A percentile compares a stretch with the other conserved stretches of the same genome.
Evolutionary conservation across 2,888 invertebrate genomes (phyloP).

Genomic region (Clunio marinus): DNA sequence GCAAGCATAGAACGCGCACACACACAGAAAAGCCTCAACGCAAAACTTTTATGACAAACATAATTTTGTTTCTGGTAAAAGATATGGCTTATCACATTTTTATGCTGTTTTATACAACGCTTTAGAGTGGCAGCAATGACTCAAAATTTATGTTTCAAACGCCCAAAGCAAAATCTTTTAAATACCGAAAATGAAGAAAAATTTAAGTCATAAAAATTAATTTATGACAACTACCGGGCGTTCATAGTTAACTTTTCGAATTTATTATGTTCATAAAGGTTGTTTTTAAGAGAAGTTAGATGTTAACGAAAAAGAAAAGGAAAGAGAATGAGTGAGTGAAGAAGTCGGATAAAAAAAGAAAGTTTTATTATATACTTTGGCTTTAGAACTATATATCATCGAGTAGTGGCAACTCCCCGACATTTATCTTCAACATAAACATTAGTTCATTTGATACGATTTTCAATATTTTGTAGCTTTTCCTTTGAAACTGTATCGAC

Average conservation of each 20-base stretch:
- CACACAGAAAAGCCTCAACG: background rate
- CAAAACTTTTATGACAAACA: background rate
- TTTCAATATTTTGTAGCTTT: background rate
- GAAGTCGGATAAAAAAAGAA: background rate
- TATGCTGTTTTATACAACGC: too few relatives aligned
- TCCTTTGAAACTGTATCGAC: background rate
- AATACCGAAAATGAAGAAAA: background rate
- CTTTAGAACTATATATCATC: conserved; percentile 18
- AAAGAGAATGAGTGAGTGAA: too few relatives aligned
- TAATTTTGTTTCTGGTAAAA: background rate
- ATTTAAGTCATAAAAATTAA: conserved; percentile 20
- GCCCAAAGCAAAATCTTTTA: conserved; percentile 12
- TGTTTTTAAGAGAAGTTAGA: too few relatives aligned
- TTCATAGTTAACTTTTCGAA: conserved; percentile 12
- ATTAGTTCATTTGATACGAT: background rate
- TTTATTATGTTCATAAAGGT: conserved; percentile 18
- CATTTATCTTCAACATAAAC: background rate
- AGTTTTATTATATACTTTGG: conserved; percentile 17
- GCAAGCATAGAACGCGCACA: background rate
- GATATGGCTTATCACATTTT: background rate
- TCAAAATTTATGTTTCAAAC: conserved; percentile 13
- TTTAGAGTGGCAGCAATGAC: conserved; percentile 1
- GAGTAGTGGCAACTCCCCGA: background rate
- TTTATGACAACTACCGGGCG: conserved; percentile 25
- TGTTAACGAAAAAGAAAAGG: too few relatives aligned